Percentiles rank a stretch among this genome's conserved stretches.
These are phyloP conservation scores for Hycleus phaleratus DNA, from an alignment of 1,140 invertebrate species.

Conservation along the genomic window DNA sequence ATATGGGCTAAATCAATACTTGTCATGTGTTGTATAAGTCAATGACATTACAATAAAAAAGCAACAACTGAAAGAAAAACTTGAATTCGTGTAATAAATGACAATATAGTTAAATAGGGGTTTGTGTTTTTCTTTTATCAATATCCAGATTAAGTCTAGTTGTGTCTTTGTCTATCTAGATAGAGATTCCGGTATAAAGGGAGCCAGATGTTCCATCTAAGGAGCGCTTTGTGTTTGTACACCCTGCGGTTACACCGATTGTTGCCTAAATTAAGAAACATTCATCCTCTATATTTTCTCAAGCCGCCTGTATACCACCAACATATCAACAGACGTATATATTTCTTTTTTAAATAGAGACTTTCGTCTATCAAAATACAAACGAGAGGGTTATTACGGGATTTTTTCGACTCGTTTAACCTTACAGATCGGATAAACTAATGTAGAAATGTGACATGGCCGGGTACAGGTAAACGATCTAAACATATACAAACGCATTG, in stretches of 20 bases:
- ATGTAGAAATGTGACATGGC: neutral
- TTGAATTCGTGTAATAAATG: no score
- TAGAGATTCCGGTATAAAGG: neutral
- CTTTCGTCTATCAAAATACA: neutral
- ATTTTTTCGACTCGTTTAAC: neutral
- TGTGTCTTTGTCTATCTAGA: no score
- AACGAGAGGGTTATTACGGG: neutral
- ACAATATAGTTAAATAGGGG: no score
- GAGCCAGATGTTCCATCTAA: constrained; percentile 13
- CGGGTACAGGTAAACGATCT: neutral
- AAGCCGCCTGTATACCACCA: no score
- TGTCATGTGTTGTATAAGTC: no score
- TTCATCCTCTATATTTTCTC: constrained; percentile 1
- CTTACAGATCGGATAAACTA: neutral
- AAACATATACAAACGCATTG: neutral
- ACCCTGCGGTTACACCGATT: constrained; percentile 14
- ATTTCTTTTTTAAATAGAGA: neutral
- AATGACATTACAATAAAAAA: neutral
- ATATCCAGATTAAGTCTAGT: no score
- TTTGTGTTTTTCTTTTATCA: no score
- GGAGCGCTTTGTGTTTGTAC: constrained; percentile 13
- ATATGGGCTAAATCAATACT: constrained; percentile 10
- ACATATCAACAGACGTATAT: no score
- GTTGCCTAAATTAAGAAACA: constrained; percentile 22
- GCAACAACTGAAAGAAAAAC: no score